Base-by-base conservation (phyloP, 2,113 vertebrate species). In the Pampusana beccarii region DNA sequence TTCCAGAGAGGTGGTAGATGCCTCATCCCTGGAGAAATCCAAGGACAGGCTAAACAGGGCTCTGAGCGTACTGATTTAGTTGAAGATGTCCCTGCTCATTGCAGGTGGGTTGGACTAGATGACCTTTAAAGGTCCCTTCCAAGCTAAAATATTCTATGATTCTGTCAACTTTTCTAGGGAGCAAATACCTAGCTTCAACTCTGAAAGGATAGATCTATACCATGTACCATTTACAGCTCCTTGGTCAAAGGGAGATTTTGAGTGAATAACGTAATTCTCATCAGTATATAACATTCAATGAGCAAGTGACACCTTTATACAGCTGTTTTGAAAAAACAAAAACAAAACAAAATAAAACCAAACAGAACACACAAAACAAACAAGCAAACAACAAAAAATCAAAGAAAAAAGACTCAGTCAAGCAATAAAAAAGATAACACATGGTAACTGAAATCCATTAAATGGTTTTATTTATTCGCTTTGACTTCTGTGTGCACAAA, bases 351-450 rank as follows among this genome's bases (percentile, higher is more conserved):
- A 26, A 13, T 23, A 16, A 25, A 11, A 28, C 24, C 51, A 25
- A n/a, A n/a, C n/a, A n/a, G n/a, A n/a, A n/a, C 17, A 10, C 6
- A 8, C 4, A 10, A n/a, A 51, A 51, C 9, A 60, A 34, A 21
- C 15, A 66, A 23, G 44, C 8, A 66, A 46, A 58, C 44, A 44
- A 46, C 17, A 46, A 46, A 46, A 16, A 31, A 12, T 23, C 26
- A 54, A 8, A 7, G 1, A 24, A 61, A 69, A 36, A 4, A 17
- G 4, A 1, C 6, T 2, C 15, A 36, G 7, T 9, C 23, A 58
- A 40, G 7, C 4, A 48, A 50, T 26, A 1, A 0, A 64, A 72
- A 73, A 0, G 8, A 29, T 65, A 67, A 81, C 26, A 29, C 5
- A 42, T 0, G 4, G 10, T 71, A 67, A 42, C 9, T 51, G 26